Evolutionary conservation across 2,113 vertebrate species (phyloP).

Genomic region (Corythornis madagascariensis): DNA sequence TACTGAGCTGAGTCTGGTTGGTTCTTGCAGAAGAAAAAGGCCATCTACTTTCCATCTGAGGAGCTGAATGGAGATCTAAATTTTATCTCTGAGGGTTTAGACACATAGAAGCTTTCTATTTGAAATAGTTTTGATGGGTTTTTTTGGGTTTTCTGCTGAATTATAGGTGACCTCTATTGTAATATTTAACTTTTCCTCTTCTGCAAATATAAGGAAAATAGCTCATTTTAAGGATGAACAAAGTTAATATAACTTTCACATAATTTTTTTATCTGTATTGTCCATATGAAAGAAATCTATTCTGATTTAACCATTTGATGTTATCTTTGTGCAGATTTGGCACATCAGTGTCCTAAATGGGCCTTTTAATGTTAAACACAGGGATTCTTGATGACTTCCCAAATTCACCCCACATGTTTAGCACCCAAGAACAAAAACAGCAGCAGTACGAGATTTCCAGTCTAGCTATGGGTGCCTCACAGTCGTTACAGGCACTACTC

Average conservation of each 20-base stretch:
- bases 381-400: neutral
- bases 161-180: neutral
- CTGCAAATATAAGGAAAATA: neutral
- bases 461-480: neutral
- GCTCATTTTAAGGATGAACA: neutral
- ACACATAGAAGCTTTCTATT: constrained; percentile 3
- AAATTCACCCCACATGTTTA: neutral
- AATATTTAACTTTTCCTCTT: constrained; percentile 3
- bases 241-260: constrained; percentile 10
- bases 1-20: neutral
- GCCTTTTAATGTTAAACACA: neutral
- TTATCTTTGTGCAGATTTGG: neutral
- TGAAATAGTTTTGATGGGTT: neutral
- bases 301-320: neutral
- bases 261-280: neutral
- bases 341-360: neutral
- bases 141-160: neutral
- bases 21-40: neutral
- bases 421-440: neutral
- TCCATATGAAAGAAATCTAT: constrained; percentile 2
- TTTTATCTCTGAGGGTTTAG: neutral
- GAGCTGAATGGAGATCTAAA: neutral
- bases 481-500: neutral
- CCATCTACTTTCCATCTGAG: neutral
- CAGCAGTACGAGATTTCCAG: neutral